These are phyloP conservation scores for Cyclopterus lumpus DNA, from an alignment of 2,797 vertebrate genomes.

Conservation along the genomic window DNA sequence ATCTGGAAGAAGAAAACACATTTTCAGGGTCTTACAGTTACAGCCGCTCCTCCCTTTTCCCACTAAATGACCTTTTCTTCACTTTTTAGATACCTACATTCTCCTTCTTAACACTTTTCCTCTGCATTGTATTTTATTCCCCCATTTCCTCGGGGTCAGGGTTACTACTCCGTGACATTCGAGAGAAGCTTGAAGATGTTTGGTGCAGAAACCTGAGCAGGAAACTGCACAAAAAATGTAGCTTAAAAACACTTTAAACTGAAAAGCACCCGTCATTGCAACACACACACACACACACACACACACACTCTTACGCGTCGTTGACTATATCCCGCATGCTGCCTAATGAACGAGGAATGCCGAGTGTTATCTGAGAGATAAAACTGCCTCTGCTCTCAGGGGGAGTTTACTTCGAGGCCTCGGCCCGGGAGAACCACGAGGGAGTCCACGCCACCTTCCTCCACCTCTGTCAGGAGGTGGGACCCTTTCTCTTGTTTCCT, in stretches of 20 bases:
- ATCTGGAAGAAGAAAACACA: no score
- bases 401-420: constrained; percentile 89
- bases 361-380: constrained; percentile 46
- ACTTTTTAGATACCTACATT: no score
- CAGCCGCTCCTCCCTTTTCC: no score
- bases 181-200: background rate
- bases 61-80: background rate
- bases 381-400: constrained; percentile 59
- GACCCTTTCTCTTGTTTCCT: constrained; percentile 6
- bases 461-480: constrained; percentile 91
- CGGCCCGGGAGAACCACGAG: constrained; percentile 91
- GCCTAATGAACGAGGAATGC: constrained; percentile 49
- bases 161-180: background rate
- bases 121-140: no score
- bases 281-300: background rate
- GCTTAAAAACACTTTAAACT: background rate
- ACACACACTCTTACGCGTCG: background rate
- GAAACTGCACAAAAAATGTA: background rate
- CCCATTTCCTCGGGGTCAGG: background rate
- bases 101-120: no score
- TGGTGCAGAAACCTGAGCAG: background rate
- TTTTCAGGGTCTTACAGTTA: no score
- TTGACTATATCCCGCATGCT: constrained; percentile 14
- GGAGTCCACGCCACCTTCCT: constrained; percentile 90
- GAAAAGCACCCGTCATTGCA: background rate